Base-by-base conservation (phyloP, 2,797 vertebrate genomes). In the Meda fulgida region DNA sequence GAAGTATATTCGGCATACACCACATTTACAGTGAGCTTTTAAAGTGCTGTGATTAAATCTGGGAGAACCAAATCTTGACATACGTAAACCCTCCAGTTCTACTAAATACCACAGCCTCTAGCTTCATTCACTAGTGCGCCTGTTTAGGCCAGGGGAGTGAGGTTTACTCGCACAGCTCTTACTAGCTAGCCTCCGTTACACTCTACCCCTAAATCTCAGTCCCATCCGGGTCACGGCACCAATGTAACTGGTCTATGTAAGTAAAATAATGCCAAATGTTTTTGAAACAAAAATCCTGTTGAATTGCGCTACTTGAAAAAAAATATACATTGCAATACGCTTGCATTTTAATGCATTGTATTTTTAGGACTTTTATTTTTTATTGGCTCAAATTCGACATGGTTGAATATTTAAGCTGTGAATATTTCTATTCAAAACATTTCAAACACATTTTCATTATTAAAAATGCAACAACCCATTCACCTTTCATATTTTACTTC, bases 21-120 rank as follows among this genome's bases (percentile, higher is more conserved):
- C 46, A 78, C 82, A 46, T 79, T 78, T 60, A 71, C 66, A 78
- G 38, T 84, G 83, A 84, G 76, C 58, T 72, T 48, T 78, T 84
- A 78, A 79, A 84, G 76, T 84, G 83, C 76, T 58, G 65, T 29
- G 19, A 60, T 78, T 70, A 71, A 78, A 40, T 63, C 26, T 40
- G 29, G 26, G 16, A 78, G 38, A 84, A 48, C 8, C 18, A 48
- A 26, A 38, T 60, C 36, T 23, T 43, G 3, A 36, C 7, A 7
- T 29, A 29, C 1, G 58, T 65, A 65, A 65, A 13, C 14, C 26
- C 60, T 7, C 14, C 2, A 13, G 60, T 63, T 29, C n/a, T 13
- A 60, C 11, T 14, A 60, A 60, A 60, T 11, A 58, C 9, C 3
- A 21, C 53, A 55, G 21, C 23, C 23, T 58, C 55, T 58, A 60